Evolutionary conservation across 2,888 invertebrate genomes (phyloP).

Genomic region (Tetanocera ferruginea): DNA sequence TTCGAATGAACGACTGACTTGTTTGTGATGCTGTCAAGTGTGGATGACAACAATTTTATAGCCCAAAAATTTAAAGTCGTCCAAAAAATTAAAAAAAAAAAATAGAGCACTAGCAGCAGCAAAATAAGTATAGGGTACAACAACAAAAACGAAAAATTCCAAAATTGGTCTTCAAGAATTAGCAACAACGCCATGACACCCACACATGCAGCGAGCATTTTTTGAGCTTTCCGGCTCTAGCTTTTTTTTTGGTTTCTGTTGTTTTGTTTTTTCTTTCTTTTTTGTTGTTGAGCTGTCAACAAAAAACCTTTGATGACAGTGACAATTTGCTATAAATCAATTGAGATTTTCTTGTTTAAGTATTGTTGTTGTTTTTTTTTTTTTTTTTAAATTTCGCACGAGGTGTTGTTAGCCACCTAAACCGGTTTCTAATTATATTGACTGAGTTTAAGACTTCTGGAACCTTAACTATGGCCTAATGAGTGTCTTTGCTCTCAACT

Average conservation of each 20-base stretch:
- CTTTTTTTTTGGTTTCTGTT: neutral
- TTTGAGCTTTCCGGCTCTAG: constrained; percentile 6
- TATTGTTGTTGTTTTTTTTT: no score
- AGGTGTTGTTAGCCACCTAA: no score
- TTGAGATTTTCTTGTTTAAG: neutral
- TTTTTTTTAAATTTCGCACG: no score
- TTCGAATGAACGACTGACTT: constrained; percentile 48
- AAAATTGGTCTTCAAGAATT: constrained; percentile 38
- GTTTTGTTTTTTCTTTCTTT: neutral
- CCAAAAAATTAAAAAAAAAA: constrained; percentile 19
- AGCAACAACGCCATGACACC: constrained; percentile 28
- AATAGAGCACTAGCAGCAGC: neutral
- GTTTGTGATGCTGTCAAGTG: constrained; percentile 54
- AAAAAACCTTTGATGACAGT: constrained; percentile 3
- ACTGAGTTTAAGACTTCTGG: no score
- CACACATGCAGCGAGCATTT: constrained; percentile 27
- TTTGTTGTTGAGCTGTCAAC: neutral
- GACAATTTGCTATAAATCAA: constrained; percentile 11
- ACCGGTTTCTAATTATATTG: no score
- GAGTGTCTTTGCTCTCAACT: no score
- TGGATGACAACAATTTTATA: constrained; percentile 53
- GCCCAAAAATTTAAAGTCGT: constrained; percentile 36
- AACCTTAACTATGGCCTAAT: no score
- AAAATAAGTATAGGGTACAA: constrained; percentile 18
- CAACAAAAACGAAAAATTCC: constrained; percentile 16